A percentile compares a stretch with the other conserved stretches of the same genome.
Evolutionary conservation across 1,140 invertebrate genomes (phyloP).

Genomic region (Drosophila erecta): DNA sequence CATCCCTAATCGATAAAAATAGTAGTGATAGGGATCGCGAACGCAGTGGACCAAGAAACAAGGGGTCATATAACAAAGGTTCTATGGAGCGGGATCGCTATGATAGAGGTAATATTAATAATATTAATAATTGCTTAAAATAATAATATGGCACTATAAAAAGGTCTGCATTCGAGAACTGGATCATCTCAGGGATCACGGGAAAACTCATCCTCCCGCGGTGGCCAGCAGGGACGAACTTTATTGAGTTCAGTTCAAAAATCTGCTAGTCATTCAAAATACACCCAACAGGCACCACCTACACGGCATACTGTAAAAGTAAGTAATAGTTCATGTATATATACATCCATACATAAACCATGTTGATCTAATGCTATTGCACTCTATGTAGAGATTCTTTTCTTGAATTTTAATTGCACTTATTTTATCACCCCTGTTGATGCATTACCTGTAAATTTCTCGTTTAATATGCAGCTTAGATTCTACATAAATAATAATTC

Average conservation of each 20-base stretch:
- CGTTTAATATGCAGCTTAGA: too few species aligned
- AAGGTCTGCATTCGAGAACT: slow-evolving; percentile 86
- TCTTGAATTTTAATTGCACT: too few species aligned
- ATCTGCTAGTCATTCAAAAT: slow-evolving; percentile 80
- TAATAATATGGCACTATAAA: neutral
- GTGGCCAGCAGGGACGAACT: slow-evolving; percentile 52
- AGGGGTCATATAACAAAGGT: slow-evolving; percentile 85
- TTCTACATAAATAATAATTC: too few species aligned
- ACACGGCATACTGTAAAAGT: slow-evolving; percentile 64
- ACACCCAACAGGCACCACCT: slow-evolving; percentile 58
- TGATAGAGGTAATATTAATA: slow-evolving; percentile 53
- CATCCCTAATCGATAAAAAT: slow-evolving; percentile 71
- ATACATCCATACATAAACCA: neutral
- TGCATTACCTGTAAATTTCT: too few species aligned
- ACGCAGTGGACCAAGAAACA: slow-evolving; percentile 77
- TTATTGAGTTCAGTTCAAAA: slow-evolving; percentile 70
- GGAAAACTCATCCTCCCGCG: slow-evolving; percentile 80
- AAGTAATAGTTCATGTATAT: neutral
- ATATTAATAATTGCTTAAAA: neutral
- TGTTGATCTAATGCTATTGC: too few species aligned
- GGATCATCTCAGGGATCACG: slow-evolving; percentile 86
- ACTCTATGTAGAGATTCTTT: too few species aligned
- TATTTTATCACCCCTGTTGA: too few species aligned
- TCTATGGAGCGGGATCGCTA: slow-evolving; percentile 85
- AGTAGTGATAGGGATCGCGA: slow-evolving; percentile 59